Percentiles rank a stretch among this genome's conserved stretches.
These are phyloP conservation scores for Zeugodacus cucurbitae DNA, from an alignment of 1,140 invertebrate genomes.

Conservation along the genomic window DNA sequence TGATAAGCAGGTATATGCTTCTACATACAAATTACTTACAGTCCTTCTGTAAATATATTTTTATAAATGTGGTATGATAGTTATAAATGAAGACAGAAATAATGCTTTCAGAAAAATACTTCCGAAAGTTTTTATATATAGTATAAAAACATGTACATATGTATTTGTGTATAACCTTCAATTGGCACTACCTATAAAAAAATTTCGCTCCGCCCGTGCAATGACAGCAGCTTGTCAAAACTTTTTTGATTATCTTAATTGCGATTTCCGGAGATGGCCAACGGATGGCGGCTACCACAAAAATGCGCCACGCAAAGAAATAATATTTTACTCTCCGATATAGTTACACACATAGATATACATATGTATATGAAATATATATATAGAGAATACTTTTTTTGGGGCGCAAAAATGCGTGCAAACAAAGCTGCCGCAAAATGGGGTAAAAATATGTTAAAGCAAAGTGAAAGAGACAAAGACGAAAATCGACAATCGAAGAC, in stretches of 20 bases:
- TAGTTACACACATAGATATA: neutral
- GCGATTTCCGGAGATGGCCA: constrained; percentile 28
- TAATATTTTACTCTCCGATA: neutral
- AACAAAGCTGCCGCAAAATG: neutral
- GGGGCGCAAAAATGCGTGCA: neutral
- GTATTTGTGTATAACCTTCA: neutral
- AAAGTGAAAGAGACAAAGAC: neutral
- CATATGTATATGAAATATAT: neutral
- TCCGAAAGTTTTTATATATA: neutral
- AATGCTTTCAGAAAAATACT: neutral
- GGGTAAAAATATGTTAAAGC: neutral
- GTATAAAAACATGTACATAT: neutral
- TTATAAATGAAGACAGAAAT: neutral
- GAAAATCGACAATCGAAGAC: neutral
- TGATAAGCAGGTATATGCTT: neutral
- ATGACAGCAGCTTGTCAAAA: constrained; percentile 35
- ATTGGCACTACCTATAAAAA: neutral
- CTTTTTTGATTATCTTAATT: constrained; percentile 39
- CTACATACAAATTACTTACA: neutral
- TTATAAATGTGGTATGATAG: too few species aligned
- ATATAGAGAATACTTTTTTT: neutral
- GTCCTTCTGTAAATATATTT: too few species aligned
- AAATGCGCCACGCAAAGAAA: neutral
- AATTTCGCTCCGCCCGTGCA: neutral
- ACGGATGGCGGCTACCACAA: neutral